Evolutionary conservation across 2,113 vertebrate species (phyloP), one percentile per base, ranked within the genome.

Genomic region (Picathartes gymnocephalus): DNA sequence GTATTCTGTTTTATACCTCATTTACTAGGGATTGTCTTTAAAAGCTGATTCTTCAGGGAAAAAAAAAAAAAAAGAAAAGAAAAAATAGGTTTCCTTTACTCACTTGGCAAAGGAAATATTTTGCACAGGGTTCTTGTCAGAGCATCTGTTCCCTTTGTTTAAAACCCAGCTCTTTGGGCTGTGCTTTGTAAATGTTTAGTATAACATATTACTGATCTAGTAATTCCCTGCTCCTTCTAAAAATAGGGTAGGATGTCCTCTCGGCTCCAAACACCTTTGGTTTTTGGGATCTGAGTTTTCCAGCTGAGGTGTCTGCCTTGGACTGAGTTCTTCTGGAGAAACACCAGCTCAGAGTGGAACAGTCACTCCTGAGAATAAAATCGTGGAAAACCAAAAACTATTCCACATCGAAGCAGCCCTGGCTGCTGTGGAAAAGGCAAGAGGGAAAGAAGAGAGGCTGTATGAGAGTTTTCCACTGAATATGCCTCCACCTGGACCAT

Each of bases 91-190:
- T 93, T 95, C 35, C 58, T 90, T 88, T 54, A 54, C 76, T 70
- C 42, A 62, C 57, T 85, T 92, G 85, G 93, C 62, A 92, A 44
- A 70, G 69, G 23, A 62, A 80, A 21, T 4, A 1, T 81, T 86
- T 73, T 77, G 35, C 48, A 37, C 22, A 15, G 71, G 58, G 62
- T 9, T 84, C 40, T 87, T 85, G 37, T 91, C 53, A 58, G 58
- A 94, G 73, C 70, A 73, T 91, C 81, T 90, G 85, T 62, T 88
- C 47, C 47, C 22, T 40, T 66, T 42, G 11, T 70, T 60, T 77
- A 28, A n/a, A 80, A 80, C 15, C 15, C 42, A 66, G 24, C 21
- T 84, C 86, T 79, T 71, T 11, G n/a, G 71, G 60, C 54, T 88
- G 13, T 39, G 53, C 50, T 61, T 85, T 72, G 8, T 72, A 15